Evolutionary conservation across 2,113 vertebrate genomes (phyloP), one percentile per base, ranked within the genome.

Genomic region (Corvus cornix): DNA sequence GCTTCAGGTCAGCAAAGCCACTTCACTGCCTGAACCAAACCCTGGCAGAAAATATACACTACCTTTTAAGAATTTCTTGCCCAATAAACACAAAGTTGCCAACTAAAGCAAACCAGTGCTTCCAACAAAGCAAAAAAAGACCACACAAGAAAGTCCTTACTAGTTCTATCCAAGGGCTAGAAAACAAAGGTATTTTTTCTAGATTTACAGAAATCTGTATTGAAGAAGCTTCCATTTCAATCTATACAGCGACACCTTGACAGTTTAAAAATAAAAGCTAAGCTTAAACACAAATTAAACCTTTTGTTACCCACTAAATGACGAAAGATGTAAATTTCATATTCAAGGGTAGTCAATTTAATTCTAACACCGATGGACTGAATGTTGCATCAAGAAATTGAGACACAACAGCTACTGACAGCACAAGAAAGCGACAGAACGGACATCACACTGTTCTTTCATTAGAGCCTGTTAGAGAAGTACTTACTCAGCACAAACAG

Each of bases 401-500:
- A 35, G 33, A 62, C 10, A 22, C 5, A 84, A 59, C 18, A 84
- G 31, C 20, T 58, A 58, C 48, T 55, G 14, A 74, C 6, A 2
- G 7, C 33, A 52, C 33, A 88, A 80, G 21, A 72, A 81, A 94
- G 55, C 1, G 9, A 73, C 41, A 80, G 1, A 2, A 49, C 1
- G 10, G 58, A 56, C 11, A 77, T 16, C 26, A 56, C 23, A 77
- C 3, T 7, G 10, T 23, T 85, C 30, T 76, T 67, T 63, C 44
- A 55, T 5, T 19, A 77, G 2, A 81, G 7, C 7, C 23, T 33
- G 37, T 21, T n/a, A 91, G 16, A 89, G 81, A 92, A 81, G 28
- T 94, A 99, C 99, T 98, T 97, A 99, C 99, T 99, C 99, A 30
- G 99, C 99, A 91, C 99, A 99, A n/a, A 99, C 99, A 13, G 99